Conservation (phyloP, 2,797 vertebrate genomes). For the Percopsis omiscomaycus region DNA sequence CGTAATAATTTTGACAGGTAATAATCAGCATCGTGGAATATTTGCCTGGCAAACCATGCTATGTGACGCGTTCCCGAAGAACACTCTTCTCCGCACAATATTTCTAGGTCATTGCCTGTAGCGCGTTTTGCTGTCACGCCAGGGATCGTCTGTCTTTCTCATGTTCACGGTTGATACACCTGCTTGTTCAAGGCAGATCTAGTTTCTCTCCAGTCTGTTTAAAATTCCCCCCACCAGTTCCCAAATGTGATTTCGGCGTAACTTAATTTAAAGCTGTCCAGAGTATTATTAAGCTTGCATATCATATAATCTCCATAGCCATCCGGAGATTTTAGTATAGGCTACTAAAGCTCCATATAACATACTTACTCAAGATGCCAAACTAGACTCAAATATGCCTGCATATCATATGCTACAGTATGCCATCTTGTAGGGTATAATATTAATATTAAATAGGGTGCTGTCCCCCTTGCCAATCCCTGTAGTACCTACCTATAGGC, state of each 20-base stretch:
- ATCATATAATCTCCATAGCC: not conserved
- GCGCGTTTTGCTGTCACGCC: conserved; percentile 59
- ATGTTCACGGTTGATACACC: conserved; percentile 36
- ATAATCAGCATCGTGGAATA: conserved; percentile 37
- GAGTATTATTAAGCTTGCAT: not conserved
- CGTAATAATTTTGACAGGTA: conserved; percentile 27
- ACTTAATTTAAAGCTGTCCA: not conserved
- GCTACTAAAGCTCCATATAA: too few species aligned
- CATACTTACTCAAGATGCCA: too few species aligned
- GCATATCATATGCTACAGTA: too few species aligned
- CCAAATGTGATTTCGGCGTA: not conserved
- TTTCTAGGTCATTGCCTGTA: conserved; percentile 72
- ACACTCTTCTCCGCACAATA: conserved; percentile 50
- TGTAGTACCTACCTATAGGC: not conserved
- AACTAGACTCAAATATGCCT: too few species aligned
- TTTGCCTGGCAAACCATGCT: conserved; percentile 18
- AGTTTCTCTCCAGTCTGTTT: not conserved
- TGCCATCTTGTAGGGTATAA: not conserved
- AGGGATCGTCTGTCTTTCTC: conserved; percentile 47
- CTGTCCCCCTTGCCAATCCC: conserved; percentile 3
- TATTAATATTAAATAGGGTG: not conserved
- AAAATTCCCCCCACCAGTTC: conserved; percentile 1
- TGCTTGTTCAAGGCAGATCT: not conserved
- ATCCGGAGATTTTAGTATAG: too few species aligned
- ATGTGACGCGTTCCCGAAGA: conserved; percentile 29